These are phyloP conservation scores for Tenthredo distinguenda DNA, from an alignment of 2,888 invertebrate species.

Conservation along the genomic window DNA sequence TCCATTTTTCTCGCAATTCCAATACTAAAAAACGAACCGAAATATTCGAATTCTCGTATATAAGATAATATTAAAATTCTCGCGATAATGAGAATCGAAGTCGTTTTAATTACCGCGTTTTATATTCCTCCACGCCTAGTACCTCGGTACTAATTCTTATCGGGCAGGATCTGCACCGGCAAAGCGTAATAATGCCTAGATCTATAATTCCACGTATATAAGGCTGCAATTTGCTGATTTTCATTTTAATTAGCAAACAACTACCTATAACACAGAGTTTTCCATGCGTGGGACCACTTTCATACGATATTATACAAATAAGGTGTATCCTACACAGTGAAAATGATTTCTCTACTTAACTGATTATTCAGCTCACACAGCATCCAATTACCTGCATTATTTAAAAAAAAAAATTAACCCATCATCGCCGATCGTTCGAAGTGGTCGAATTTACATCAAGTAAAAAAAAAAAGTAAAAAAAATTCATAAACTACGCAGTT, in stretches of 20 bases:
- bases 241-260: constrained; percentile 29
- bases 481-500: not conserved
- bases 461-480: not conserved
- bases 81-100: constrained; percentile 6
- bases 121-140: not conserved
- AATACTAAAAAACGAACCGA: not conserved
- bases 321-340: not conserved
- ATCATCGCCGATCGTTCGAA: not conserved
- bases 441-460: not conserved
- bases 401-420: not conserved
- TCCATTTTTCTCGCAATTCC: too few species aligned
- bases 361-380: constrained; percentile 17
- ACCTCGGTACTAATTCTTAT: not conserved
- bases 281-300: constrained; percentile 42
- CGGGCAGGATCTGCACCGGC: not conserved
- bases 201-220: constrained; percentile 29
- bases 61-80: too few species aligned
- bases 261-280: not conserved
- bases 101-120: not conserved
- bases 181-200: not conserved
- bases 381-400: constrained; percentile 16
- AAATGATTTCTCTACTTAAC: constrained; percentile 32
- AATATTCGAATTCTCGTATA: not conserved
- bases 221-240: not conserved
- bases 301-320: not conserved